These are phyloP conservation scores for Aphidius gifuensis DNA, from an alignment of 1,140 invertebrate genomes.

Conservation along the genomic window DNA sequence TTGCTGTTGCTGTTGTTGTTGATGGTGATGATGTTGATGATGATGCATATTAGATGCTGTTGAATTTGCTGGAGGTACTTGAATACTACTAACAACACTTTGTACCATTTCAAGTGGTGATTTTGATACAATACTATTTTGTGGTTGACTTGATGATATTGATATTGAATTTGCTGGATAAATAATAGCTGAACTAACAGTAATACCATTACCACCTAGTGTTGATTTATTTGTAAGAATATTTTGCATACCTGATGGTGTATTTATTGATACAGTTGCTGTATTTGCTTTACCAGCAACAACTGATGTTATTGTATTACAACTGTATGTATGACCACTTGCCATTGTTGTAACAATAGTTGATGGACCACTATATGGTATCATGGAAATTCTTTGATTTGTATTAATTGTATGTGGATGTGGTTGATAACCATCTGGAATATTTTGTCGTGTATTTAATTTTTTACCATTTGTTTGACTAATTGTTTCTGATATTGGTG, in stretches of 20 bases:
- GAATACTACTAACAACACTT: conserved; percentile 74
- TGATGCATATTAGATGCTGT: conserved; percentile 37
- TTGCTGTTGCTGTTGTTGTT: conserved; percentile 26
- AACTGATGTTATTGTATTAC: conserved; percentile 75
- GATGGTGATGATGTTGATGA: conserved; percentile 32
- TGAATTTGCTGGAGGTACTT: conserved; percentile 57
- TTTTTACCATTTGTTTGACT: conserved; percentile 25
- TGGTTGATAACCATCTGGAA: conserved; percentile 46
- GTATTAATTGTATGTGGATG: conserved; percentile 47
- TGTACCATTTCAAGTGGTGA: conserved; percentile 78
- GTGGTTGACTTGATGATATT: conserved; percentile 34
- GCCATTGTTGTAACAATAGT: conserved; percentile 69
- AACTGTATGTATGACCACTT: conserved; percentile 68
- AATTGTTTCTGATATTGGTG: conserved; percentile 35
- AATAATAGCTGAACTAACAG: conserved; percentile 25
- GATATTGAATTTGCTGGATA: conserved; percentile 29
- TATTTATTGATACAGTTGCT: conserved; percentile 69
- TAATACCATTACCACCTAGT: conserved; percentile 23
- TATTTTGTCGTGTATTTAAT: conserved; percentile 32
- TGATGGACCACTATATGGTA: conserved; percentile 38
- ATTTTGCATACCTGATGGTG: conserved; percentile 53
- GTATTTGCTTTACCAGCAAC: conserved; percentile 72
- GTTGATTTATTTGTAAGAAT: conserved; percentile 41
- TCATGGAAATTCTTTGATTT: conserved; percentile 43
- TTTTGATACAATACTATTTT: conserved; percentile 56